Percentiles rank a stretch among this genome's conserved stretches.
These are phyloP conservation scores for Ormyrus labotus DNA, from an alignment of 2,888 invertebrate genomes.

Conservation along the genomic window DNA sequence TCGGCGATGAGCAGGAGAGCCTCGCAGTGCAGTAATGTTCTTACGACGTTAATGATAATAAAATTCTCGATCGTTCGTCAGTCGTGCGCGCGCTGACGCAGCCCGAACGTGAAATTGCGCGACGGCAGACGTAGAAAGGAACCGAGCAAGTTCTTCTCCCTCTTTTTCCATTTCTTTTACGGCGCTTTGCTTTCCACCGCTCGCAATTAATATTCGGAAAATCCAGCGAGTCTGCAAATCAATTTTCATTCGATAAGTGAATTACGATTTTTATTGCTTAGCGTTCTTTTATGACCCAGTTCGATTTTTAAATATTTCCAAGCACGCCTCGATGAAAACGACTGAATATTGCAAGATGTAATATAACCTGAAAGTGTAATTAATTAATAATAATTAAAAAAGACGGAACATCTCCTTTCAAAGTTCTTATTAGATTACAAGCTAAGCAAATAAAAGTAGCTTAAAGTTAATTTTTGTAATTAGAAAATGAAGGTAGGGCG, in stretches of 20 bases:
- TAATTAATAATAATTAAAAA: too few species aligned
- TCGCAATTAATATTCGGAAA: slow-evolving; percentile 24
- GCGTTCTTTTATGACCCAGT: not conserved
- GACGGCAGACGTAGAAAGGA: not conserved
- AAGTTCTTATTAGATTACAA: too few species aligned
- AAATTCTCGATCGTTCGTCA: slow-evolving; percentile 48
- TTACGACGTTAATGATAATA: slow-evolving; percentile 55
- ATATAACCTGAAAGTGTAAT: too few species aligned
- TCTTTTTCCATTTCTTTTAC: slow-evolving; percentile 16
- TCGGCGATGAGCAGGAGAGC: not conserved
- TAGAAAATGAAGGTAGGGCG: too few species aligned
- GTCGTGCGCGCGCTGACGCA: slow-evolving; percentile 32
- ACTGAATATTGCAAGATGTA: too few species aligned
- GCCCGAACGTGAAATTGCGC: slow-evolving; percentile 12
- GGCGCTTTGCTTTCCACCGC: not conserved
- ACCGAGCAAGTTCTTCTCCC: too few species aligned
- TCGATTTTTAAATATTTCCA: not conserved
- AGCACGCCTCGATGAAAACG: too few species aligned
- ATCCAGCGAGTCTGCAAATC: slow-evolving; percentile 1
- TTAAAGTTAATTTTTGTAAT: too few species aligned
- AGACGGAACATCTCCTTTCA: too few species aligned
- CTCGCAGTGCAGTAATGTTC: slow-evolving; percentile 20
- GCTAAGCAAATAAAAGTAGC: too few species aligned
- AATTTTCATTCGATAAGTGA: not conserved
- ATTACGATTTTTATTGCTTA: not conserved